Evolutionary conservation across 2,797 vertebrate species (phyloP), one percentile per base, ranked within the genome.

Genomic region (Lithobates sylvaticus): DNA sequence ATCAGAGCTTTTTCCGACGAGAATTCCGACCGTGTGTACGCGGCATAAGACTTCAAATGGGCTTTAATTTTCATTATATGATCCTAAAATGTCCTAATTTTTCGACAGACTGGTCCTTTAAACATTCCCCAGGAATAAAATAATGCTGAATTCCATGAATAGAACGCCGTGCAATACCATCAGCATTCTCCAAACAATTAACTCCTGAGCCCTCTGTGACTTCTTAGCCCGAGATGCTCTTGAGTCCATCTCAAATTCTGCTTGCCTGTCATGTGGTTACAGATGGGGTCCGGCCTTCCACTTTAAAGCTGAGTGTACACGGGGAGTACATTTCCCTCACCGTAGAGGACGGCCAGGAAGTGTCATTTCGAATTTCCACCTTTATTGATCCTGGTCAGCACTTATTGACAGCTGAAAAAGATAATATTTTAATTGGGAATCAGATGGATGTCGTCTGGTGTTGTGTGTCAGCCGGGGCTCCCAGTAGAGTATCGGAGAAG

Each of bases 371-470:
- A 93, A 92, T 91, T 89, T 92, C 91, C 88, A 90, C 89, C 84
- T 89, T 84, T 95, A 96, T 95, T 90, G 95, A 96, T 95, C 92
- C 90, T 78, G 92, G 93, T 91, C 92, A 88, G 92, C 89, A 89
- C 84, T 85, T 95, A 95, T 96, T 92, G 95, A 95, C 96, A 94
- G 88, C 89, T 92, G 92, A 92, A 95, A 95, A 93, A 95, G 89
- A 89, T 96, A 94, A 95, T 92, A 91, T 94, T 95, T 95, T 95
- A 95, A 96, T 95, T 95, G 93, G 92, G 89, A 92, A 93, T 93
- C 91, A 90, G 93, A 94, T 91, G 93, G 92, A 94, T 94, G 94
- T 90, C 88, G 89, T 94, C 93, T 92, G 90, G 92, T 93, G 92
- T 94, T 92, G 92, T 90, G 91, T 94, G 93, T 94, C 91, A 74